phyloP scores from a whole-genome alignment of 2,113 vertebrate species.

The Rhynchomys soricoides region DNA sequence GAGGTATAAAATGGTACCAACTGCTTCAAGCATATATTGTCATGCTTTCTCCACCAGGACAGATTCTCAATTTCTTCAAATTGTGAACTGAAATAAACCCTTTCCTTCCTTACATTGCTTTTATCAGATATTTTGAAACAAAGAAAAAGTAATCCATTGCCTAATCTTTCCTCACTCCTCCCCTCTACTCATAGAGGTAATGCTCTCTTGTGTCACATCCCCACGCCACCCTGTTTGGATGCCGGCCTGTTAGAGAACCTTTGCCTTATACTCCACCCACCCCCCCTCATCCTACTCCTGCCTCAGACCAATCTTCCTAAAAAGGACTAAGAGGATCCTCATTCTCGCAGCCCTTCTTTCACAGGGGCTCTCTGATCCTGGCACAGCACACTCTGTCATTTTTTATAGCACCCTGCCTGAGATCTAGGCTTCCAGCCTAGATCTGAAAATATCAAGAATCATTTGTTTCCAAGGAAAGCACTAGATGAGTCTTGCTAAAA shows the following conservation, averaged over 20 bases:
- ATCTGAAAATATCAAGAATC: conserved; percentile 66
- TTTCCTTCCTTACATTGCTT: not conserved
- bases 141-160: not conserved
- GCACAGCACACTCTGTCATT: conserved; percentile 34
- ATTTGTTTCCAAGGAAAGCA: conserved; percentile 66
- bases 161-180: not conserved
- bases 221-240: not conserved
- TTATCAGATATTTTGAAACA: not conserved
- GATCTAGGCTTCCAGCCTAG: conserved; percentile 57
- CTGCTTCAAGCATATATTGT: not conserved
- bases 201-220: not conserved
- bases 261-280: not conserved
- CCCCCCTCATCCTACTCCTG: not conserved
- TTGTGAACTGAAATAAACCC: not conserved
- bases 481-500: conserved; percentile 65
- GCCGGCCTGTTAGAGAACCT: not conserved
- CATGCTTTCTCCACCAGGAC: not conserved
- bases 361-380: not conserved
- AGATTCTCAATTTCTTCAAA: not conserved
- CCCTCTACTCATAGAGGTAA: not conserved
- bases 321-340: not conserved
- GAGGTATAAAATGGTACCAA: not conserved
- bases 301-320: not conserved
- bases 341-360: not conserved
- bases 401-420: conserved; percentile 41